phyloP scores from a whole-genome alignment of 1,140 invertebrate species.

The Heterodera carotae region DNA sequence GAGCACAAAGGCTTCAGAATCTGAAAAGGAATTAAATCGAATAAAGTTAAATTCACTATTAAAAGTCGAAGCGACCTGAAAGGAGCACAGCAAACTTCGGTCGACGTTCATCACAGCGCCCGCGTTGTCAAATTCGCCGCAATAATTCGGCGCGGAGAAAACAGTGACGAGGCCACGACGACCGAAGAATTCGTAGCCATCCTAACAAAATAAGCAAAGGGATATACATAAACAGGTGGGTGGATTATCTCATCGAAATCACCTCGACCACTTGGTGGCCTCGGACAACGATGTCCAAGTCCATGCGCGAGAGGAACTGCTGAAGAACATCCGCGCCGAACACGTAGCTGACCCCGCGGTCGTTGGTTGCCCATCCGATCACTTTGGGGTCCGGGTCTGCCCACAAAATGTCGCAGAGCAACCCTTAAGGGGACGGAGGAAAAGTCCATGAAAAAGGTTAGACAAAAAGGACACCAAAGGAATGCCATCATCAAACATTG shows the following conservation, averaged over 20 bases:
- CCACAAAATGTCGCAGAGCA: constrained; percentile 63
- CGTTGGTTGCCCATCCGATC: constrained; percentile 68
- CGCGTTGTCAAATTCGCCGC: constrained; percentile 70
- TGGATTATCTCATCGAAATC: not conserved
- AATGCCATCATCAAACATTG: not conserved
- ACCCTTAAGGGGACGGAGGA: constrained; percentile 71
- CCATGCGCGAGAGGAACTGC: constrained; percentile 62
- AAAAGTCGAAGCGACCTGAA: constrained; percentile 62
- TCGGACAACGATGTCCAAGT: constrained; percentile 64
- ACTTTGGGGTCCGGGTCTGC: constrained; percentile 62
- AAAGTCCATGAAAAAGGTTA: not conserved
- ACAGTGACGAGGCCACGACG: constrained; percentile 59
- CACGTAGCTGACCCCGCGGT: constrained; percentile 86
- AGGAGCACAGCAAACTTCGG: constrained; percentile 79
- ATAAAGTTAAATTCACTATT: not conserved
- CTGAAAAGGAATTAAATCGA: constrained; percentile 17
- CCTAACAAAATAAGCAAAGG: constrained; percentile 59
- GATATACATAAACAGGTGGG: not conserved
- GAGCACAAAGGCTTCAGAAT: constrained; percentile 42
- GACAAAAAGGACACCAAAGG: not conserved
- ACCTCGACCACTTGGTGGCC: constrained; percentile 51
- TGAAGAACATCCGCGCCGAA: constrained; percentile 62
- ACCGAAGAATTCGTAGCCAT: constrained; percentile 72
- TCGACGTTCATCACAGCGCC: constrained; percentile 84
- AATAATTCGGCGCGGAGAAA: constrained; percentile 63